A percentile compares a stretch with the other conserved stretches of the same genome.
phyloP scores from a whole-genome alignment of 2,888 invertebrate species.

The Drosophila atroscutellata region DNA sequence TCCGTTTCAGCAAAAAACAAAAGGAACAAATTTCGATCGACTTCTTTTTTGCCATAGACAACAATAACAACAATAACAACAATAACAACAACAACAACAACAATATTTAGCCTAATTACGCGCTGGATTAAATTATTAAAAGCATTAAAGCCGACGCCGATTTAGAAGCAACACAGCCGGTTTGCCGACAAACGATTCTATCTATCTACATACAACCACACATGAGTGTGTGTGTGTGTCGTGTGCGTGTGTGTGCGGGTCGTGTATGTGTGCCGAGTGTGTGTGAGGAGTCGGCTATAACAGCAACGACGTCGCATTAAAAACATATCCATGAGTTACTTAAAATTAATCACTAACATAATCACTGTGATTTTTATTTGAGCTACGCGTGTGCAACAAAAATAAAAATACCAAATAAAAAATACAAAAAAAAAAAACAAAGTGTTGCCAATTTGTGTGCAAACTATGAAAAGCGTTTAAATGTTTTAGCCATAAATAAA shows the following conservation, averaged over 20 bases:
- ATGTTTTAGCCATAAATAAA: slow-evolving; percentile 48
- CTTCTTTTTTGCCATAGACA: neutral
- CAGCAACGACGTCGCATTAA: slow-evolving; percentile 71
- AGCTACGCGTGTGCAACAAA: slow-evolving; percentile 69
- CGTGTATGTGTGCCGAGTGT: slow-evolving; percentile 1
- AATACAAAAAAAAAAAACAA: slow-evolving; percentile 16
- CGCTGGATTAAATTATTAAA: slow-evolving; percentile 83
- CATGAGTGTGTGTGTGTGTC: slow-evolving; percentile 13
- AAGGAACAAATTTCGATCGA: neutral
- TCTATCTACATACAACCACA: neutral
- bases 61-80: neutral
- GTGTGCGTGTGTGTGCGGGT: slow-evolving; percentile 26
- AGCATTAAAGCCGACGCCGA: slow-evolving; percentile 81
- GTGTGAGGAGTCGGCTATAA: slow-evolving; percentile 38
- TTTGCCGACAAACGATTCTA: slow-evolving; percentile 26
- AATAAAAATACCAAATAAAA: slow-evolving; percentile 36
- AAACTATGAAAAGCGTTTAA: slow-evolving; percentile 65
- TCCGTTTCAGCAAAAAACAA: slow-evolving; percentile 63
- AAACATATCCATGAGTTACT: slow-evolving; percentile 81
- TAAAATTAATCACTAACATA: slow-evolving; percentile 81
- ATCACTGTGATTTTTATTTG: slow-evolving; percentile 79
- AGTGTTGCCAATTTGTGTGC: slow-evolving; percentile 47
- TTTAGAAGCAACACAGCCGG: slow-evolving; percentile 70
- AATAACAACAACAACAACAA: neutral
- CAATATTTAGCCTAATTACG: slow-evolving; percentile 82